These are phyloP conservation scores for Ptychadena robeensis DNA, from an alignment of 2,797 vertebrate species.

Conservation along the genomic window DNA sequence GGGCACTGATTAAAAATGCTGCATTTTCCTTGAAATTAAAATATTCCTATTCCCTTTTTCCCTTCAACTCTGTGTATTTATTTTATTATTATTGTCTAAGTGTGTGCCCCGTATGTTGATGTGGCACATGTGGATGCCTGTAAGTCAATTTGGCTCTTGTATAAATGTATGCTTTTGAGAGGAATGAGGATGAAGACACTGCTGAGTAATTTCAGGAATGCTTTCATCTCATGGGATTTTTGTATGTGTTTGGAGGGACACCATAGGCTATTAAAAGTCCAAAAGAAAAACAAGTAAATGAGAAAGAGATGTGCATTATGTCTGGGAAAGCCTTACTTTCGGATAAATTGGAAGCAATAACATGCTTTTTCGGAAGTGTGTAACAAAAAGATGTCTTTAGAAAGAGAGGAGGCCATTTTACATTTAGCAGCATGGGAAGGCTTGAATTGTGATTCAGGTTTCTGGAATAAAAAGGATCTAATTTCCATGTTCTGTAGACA, in stretches of 20 bases:
- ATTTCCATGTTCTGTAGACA: constrained; percentile 18
- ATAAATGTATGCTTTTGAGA: constrained; percentile 41
- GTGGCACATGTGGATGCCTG: constrained; percentile 42
- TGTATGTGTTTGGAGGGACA: constrained; percentile 46
- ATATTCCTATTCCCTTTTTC: constrained; percentile 12
- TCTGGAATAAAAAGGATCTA: constrained; percentile 15
- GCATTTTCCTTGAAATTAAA: constrained; percentile 7
- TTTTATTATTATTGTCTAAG: neutral
- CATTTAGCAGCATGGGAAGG: neutral
- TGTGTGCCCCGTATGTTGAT: constrained; percentile 15
- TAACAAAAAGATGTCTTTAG: neutral
- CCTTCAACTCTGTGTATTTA: neutral
- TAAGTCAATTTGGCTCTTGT: constrained; percentile 46
- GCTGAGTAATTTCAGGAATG: constrained; percentile 50
- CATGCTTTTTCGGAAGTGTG: constrained; percentile 2
- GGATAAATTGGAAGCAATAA: constrained; percentile 2
- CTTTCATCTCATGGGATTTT: constrained; percentile 56
- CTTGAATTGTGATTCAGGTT: constrained; percentile 6
- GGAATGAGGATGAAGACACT: constrained; percentile 47
- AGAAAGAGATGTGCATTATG: constrained; percentile 24
- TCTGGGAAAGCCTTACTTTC: neutral
- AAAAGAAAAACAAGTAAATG: constrained; percentile 48
- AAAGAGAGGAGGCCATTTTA: constrained; percentile 15
- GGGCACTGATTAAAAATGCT: constrained; percentile 10
- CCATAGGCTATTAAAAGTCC: constrained; percentile 36